phyloP scores from a whole-genome alignment of 2,888 invertebrate genomes.

The Macrostomum cliftonense region DNA sequence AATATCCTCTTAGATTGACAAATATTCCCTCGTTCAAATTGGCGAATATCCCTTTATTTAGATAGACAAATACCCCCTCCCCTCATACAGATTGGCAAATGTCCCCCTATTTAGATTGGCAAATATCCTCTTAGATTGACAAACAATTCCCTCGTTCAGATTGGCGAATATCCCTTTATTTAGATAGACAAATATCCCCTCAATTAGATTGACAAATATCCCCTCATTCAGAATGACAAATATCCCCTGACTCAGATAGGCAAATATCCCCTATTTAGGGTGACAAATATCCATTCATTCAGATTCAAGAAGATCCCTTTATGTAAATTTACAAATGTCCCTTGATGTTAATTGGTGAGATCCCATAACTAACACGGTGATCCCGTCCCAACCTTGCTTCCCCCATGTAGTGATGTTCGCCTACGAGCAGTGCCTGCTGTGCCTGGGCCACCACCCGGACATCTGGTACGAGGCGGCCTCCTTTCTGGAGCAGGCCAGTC shows the following conservation, averaged over 20 bases:
- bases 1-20: background rate
- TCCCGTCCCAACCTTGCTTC: too few relatives aligned
- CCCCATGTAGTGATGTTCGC: constrained; percentile 68
- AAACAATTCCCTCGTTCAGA: background rate
- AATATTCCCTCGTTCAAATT: too few relatives aligned
- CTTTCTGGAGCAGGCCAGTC: constrained; percentile 81
- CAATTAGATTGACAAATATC: background rate
- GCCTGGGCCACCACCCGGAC: constrained; percentile 88
- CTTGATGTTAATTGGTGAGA: too few relatives aligned
- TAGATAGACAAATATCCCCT: background rate
- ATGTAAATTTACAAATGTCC: too few relatives aligned
- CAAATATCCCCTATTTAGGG: background rate
- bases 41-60: background rate
- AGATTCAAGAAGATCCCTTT: too few relatives aligned
- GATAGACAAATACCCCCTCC: too few relatives aligned
- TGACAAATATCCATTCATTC: too few relatives aligned
- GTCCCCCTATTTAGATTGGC: constrained; percentile 1
- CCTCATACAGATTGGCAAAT: background rate
- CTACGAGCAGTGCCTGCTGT: constrained; percentile 85
- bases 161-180: too few relatives aligned
- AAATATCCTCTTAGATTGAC: background rate
- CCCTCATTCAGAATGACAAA: too few relatives aligned
- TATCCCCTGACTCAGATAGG: background rate
- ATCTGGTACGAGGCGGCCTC: constrained; percentile 91
- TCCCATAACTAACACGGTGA: too few relatives aligned